Evolutionary conservation across 1,140 invertebrate genomes (phyloP).

Genomic region (Ladona fulva): DNA sequence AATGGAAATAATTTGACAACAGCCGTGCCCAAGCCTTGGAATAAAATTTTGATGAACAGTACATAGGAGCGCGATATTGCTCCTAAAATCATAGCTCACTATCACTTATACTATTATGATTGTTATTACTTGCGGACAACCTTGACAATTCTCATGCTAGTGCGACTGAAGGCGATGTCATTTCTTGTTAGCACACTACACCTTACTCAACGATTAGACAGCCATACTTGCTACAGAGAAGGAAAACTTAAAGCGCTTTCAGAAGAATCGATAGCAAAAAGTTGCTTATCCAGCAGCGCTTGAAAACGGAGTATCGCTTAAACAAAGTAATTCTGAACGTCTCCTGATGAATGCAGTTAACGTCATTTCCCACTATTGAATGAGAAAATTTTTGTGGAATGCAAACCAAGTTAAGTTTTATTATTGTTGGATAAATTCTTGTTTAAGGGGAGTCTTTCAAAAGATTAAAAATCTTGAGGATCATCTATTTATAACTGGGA

Average conservation of each 20-base stretch:
- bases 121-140: neutral
- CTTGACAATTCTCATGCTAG: neutral
- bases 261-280: conserved; percentile 15
- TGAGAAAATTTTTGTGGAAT: conserved; percentile 17
- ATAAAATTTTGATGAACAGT: neutral
- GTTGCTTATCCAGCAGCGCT: neutral
- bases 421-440: conserved; percentile 15
- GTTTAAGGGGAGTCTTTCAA: conserved; percentile 15
- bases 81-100: no score
- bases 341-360: conserved; percentile 27
- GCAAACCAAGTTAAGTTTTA: conserved; percentile 16
- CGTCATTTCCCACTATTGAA: conserved; percentile 10
- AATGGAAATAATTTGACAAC: neutral
- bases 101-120: neutral
- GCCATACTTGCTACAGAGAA: neutral
- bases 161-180: neutral
- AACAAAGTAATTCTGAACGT: conserved; percentile 32
- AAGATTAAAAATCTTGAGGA: conserved; percentile 13
- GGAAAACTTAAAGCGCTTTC: neutral
- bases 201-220: neutral
- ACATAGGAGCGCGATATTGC: no score
- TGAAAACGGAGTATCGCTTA: neutral
- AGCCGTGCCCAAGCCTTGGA: neutral
- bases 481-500: neutral
- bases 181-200: neutral